phyloP scores from a whole-genome alignment of 2,797 vertebrate genomes.

The Pachyuromys duprasi region DNA sequence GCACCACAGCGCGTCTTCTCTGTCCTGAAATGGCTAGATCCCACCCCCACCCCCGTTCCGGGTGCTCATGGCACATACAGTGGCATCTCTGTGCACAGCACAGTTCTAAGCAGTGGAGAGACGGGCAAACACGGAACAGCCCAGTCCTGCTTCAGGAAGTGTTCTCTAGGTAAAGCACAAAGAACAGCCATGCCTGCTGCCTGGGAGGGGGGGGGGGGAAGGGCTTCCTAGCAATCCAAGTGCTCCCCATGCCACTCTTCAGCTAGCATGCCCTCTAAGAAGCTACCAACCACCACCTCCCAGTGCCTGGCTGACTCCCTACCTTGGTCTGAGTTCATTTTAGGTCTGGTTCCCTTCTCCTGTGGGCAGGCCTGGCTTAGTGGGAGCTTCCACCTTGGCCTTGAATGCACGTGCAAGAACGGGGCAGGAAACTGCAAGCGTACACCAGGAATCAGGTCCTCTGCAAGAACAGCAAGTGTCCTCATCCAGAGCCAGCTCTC shows the following conservation, averaged over 20 bases:
- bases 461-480: neutral
- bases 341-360: neutral
- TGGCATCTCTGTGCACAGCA: neutral
- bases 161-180: neutral
- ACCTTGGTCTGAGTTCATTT: neutral
- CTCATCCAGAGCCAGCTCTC: neutral
- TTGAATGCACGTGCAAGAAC: neutral
- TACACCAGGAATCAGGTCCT: neutral
- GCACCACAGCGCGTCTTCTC: neutral
- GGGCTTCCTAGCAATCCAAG: neutral
- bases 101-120: neutral
- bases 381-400: neutral
- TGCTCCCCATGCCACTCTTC: neutral
- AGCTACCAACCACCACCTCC: neutral
- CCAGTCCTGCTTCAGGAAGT: neutral
- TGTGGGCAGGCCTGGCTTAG: neutral
- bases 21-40: neutral
- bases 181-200: neutral
- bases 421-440: neutral
- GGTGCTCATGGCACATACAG: accelerated
- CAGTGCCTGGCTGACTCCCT: neutral
- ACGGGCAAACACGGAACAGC: neutral
- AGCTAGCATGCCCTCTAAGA: neutral
- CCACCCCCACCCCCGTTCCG: neutral
- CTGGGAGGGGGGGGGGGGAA: neutral